phyloP scores from a whole-genome alignment of 92 coral and sea anemone genomes.

The Palythoa grandis region DNA sequence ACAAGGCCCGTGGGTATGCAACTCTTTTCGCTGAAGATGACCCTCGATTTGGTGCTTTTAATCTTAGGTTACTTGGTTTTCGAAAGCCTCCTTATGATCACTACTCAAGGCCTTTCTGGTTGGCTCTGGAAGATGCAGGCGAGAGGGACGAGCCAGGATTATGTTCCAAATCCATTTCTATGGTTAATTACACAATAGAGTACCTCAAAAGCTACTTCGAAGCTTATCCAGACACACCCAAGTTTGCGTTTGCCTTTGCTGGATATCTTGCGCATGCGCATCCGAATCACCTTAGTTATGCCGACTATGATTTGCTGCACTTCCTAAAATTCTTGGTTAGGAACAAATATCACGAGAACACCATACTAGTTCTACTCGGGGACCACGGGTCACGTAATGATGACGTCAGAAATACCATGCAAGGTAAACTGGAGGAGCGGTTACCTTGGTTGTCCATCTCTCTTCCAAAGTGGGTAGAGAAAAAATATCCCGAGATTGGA shows the following conservation, averaged over 20 bases:
- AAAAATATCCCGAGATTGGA: constrained; percentile 65
- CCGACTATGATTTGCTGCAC: constrained; percentile 75
- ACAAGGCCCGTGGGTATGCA: constrained; percentile 78
- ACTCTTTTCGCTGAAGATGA: constrained; percentile 87
- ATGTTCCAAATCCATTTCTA: constrained; percentile 76
- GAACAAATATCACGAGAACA: constrained; percentile 69
- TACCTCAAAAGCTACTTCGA: constrained; percentile 74
- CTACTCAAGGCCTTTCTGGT: constrained; percentile 85
- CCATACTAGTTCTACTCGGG: constrained; percentile 78
- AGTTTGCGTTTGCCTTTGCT: constrained; percentile 78
- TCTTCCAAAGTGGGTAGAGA: constrained; percentile 78
- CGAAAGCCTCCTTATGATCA: constrained; percentile 75
- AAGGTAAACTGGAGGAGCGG: constrained; percentile 94
- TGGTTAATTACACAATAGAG: constrained; percentile 85
- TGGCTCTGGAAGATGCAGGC: constrained; percentile 65
- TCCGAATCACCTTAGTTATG: constrained; percentile 79
- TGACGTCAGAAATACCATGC: constrained; percentile 87
- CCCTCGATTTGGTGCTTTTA: constrained; percentile 73
- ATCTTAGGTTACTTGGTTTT: constrained; percentile 81
- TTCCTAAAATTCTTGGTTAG: constrained; percentile 66
- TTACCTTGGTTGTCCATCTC: constrained; percentile 92
- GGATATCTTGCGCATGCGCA: constrained; percentile 82
- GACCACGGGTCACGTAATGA: constrained; percentile 96
- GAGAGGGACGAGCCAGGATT: constrained; percentile 82
- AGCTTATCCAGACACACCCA: constrained; percentile 77